Percentiles rank a stretch among this genome's conserved stretches.
phyloP scores from a whole-genome alignment of 2,797 vertebrate genomes.

The Botia kubotai region DNA sequence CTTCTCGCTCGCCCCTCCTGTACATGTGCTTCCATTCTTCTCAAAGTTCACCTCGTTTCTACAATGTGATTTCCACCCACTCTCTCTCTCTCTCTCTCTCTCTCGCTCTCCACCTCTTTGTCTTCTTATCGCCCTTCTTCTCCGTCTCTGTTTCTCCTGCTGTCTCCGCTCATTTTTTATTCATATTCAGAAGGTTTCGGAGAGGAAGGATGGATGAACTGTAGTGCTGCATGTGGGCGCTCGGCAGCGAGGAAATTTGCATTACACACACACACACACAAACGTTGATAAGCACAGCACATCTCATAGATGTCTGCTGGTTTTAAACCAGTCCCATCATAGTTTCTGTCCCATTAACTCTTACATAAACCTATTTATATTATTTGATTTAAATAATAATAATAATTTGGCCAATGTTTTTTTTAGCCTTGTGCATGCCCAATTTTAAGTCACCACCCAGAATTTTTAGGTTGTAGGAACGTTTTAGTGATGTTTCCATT shows the following conservation, averaged over 20 bases:
- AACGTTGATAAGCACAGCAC: too few species aligned
- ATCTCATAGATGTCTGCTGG: too few species aligned
- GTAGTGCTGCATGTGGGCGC: constrained; percentile 61
- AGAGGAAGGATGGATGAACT: constrained; percentile 54
- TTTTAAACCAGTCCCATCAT: too few species aligned
- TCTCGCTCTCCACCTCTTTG: constrained; percentile 26
- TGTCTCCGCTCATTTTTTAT: constrained; percentile 77
- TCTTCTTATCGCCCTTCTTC: constrained; percentile 29
- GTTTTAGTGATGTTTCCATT: too few species aligned
- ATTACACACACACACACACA: constrained; percentile 43
- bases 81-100: constrained; percentile 22
- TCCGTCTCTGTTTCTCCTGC: constrained; percentile 21
- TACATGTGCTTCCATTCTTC: constrained; percentile 9
- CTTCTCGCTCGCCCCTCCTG: not conserved
- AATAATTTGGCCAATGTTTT: too few species aligned
- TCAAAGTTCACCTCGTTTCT: constrained; percentile 15
- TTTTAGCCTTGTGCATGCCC: too few species aligned
- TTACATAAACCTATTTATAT: too few species aligned
- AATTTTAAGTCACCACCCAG: too few species aligned
- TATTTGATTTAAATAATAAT: too few species aligned
- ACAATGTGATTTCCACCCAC: constrained; percentile 38
- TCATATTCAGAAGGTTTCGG: constrained; percentile 71
- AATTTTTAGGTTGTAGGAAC: not conserved
- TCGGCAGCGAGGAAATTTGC: constrained; percentile 66
- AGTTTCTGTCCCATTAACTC: too few species aligned